Percentiles rank a stretch among this genome's conserved stretches.
Conservation (phyloP, 2,888 invertebrate genomes). For the Hemicrepidius hirtus region DNA sequence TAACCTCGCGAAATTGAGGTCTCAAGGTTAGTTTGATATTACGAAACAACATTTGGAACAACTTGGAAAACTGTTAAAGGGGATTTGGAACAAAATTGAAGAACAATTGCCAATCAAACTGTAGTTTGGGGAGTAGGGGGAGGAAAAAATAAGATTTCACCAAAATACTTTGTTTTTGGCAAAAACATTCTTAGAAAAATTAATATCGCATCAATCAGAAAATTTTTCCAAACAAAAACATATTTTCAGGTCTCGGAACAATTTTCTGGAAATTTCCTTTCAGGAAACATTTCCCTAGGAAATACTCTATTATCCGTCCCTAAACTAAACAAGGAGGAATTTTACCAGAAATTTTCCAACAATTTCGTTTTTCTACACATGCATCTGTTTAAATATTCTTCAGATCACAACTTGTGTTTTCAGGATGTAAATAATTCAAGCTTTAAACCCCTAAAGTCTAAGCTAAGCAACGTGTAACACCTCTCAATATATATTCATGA, state of each 20-base stretch:
- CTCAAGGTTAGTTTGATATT: slow-evolving; percentile 40
- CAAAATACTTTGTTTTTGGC: no score
- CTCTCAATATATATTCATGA: slow-evolving; percentile 14
- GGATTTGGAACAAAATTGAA: neutral
- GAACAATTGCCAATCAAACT: neutral
- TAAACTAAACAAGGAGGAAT: no score
- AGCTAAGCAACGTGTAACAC: neutral
- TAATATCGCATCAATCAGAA: no score
- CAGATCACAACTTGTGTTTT: neutral
- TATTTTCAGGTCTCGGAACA: neutral
- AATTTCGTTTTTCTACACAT: no score
- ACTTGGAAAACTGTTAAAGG: neutral
- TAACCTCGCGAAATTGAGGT: slow-evolving; percentile 37
- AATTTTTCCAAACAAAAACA: no score
- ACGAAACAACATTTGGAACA: neutral
- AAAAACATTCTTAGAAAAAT: no score
- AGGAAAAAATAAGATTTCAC: neutral
- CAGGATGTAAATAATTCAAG: no score
- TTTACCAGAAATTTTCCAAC: no score
- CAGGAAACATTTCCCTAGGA: no score
- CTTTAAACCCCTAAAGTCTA: neutral
- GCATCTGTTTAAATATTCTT: neutral
- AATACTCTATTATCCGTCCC: no score
- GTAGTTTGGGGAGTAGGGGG: neutral
- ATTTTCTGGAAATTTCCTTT: neutral